These are phyloP conservation scores for Drosophila borealis DNA, from an alignment of 2,888 invertebrate species.

Conservation along the genomic window DNA sequence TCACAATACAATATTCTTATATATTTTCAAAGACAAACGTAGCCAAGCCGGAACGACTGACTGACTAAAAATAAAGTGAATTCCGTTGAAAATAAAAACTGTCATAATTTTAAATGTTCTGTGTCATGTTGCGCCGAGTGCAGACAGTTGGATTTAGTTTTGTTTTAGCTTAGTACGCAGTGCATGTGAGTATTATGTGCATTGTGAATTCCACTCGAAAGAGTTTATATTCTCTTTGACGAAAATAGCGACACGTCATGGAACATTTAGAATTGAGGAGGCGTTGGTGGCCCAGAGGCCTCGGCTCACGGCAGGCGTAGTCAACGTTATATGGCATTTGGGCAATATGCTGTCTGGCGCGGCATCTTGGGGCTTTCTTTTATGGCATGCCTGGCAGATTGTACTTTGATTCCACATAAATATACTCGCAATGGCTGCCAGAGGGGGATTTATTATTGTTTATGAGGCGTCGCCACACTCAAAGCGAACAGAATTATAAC, in stretches of 20 bases:
- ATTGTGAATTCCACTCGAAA: constrained; percentile 56
- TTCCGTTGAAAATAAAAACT: constrained; percentile 74
- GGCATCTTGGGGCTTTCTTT: constrained; percentile 53
- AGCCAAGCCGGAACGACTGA: background rate
- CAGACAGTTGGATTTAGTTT: constrained; percentile 52
- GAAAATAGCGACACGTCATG: constrained; percentile 78
- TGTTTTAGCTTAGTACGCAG: constrained; percentile 23
- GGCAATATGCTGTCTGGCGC: constrained; percentile 52
- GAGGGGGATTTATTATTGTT: constrained; percentile 74
- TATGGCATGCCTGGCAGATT: constrained; percentile 34
- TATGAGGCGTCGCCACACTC: constrained; percentile 75
- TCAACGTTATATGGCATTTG: constrained; percentile 66
- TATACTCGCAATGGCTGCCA: constrained; percentile 29
- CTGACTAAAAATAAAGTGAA: constrained; percentile 38
- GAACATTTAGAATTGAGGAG: constrained; percentile 72
- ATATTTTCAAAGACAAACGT: constrained; percentile 19
- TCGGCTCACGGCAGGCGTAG: constrained; percentile 37
- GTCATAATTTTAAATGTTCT: constrained; percentile 77
- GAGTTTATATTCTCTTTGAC: constrained; percentile 61
- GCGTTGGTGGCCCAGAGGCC: constrained; percentile 55
- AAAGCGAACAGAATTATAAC: constrained; percentile 70
- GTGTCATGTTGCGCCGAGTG: constrained; percentile 67
- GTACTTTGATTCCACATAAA: constrained; percentile 38
- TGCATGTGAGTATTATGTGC: constrained; percentile 23
- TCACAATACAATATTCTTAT: background rate